Evolutionary conservation across 2,797 vertebrate species (phyloP), one percentile per base, ranked within the genome.

Genomic region (Ispidina lecontei): DNA sequence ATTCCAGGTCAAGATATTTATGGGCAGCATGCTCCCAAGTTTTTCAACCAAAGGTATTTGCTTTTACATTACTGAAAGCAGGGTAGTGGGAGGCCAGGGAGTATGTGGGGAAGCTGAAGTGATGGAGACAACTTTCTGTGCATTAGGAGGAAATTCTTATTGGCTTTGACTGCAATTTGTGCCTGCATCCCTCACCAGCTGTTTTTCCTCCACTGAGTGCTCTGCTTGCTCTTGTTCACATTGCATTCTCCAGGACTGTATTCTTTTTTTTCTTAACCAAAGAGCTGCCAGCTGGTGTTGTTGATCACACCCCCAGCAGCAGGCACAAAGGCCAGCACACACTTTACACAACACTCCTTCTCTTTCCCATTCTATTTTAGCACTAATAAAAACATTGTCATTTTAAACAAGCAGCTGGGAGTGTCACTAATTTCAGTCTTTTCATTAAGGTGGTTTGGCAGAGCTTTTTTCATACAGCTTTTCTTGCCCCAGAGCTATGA

Each of bases 241-340:
- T 56, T 79, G 91, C 88, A 89, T 67, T 91, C 85, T 95, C 80
- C 83, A 95, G 87, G 92, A 94, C 71, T 84, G 77, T 47, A 70
- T 91, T 92, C 12, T 93, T 87, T 91, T 84, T 96, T 94, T 94
- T 39, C 92, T 95, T 94, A 94, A 90, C 94, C 92, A 73, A 94
- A 96, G 95, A 94, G 93, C 95, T 96, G 91, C 94, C 97, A 97
- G 97, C 97, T 97, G 97, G 94, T 96, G 94, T 89, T 95, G 82
- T 95, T 93, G 96, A 96, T 96, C 93, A 95, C 93, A 92, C 78
- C 75, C 92, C 76, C 87, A 95, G 77, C 75, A 95, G 83, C 87
- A 87, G 65, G 78, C 87, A 94, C 93, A 96, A 96, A 97, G 95
- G 94, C 94, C 95, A 96, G 79, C 74, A 49, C 74, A 94, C 64